Evolutionary conservation across 2,113 vertebrate genomes (phyloP).

Genomic region (Vombatus ursinus): DNA sequence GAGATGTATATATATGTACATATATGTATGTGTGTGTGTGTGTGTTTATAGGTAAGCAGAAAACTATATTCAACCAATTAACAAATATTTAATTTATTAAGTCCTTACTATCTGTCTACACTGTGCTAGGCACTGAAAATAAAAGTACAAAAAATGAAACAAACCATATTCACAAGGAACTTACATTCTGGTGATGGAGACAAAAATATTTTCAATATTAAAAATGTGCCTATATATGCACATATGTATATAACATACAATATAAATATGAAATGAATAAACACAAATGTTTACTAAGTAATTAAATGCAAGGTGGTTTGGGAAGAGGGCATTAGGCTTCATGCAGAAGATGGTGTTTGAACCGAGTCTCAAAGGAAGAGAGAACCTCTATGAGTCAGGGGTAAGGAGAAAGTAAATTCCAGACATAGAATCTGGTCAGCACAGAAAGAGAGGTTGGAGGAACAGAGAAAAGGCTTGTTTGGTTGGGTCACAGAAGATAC

Average conservation of each 20-base stretch:
- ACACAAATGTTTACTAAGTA: neutral
- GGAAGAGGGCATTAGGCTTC: too few relatives aligned
- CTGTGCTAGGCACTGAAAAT: neutral
- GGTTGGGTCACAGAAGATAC: neutral
- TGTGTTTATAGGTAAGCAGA: neutral
- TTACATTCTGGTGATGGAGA: neutral
- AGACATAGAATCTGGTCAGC: too few relatives aligned
- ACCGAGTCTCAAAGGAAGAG: too few relatives aligned
- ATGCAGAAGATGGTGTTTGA: too few relatives aligned
- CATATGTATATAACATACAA: neutral
- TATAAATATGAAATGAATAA: neutral
- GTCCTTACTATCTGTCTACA: neutral
- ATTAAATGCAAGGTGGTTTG: too few relatives aligned
- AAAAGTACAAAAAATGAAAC: neutral
- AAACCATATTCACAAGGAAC: neutral
- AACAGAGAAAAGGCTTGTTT: neutral
- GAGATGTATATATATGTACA: neutral
- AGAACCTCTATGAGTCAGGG: too few relatives aligned
- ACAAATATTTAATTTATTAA: neutral
- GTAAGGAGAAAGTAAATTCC: too few relatives aligned
- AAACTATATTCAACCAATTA: neutral
- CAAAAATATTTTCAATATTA: neutral
- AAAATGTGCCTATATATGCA: neutral
- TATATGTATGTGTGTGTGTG: neutral
- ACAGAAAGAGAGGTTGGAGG: too few relatives aligned